Conservation (phyloP, 2,888 invertebrate genomes). For the Drosophila eohydei region DNA sequence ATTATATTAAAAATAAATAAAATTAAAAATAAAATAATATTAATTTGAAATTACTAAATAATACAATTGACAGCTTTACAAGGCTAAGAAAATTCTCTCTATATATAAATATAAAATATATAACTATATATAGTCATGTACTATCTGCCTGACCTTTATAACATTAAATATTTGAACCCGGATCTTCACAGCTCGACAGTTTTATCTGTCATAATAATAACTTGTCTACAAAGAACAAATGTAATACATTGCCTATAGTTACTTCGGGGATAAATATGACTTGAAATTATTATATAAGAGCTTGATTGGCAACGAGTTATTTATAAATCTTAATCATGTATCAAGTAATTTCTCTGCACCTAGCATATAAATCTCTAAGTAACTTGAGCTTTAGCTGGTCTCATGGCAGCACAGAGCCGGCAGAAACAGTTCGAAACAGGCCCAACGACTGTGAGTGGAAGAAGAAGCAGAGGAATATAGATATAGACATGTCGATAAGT, state of each 20-base stretch:
- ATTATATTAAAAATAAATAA: too few relatives aligned
- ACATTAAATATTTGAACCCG: not conserved
- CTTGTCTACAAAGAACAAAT: not conserved
- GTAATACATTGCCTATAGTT: not conserved
- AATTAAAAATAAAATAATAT: too few relatives aligned
- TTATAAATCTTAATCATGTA: slow-evolving; percentile 6
- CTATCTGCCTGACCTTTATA: too few relatives aligned
- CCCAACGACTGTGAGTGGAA: slow-evolving; percentile 16
- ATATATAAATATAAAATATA: too few relatives aligned
- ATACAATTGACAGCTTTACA: too few relatives aligned
- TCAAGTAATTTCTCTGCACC: not conserved
- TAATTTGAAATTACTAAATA: too few relatives aligned
- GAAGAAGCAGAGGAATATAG: slow-evolving; percentile 12
- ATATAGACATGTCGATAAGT: slow-evolving; percentile 46
- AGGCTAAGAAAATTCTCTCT: too few relatives aligned
- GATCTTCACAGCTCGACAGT: not conserved
- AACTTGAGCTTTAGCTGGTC: not conserved
- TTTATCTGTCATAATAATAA: not conserved
- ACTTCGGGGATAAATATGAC: not conserved
- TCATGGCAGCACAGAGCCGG: slow-evolving; percentile 8
- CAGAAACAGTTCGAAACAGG: not conserved
- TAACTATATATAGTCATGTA: too few relatives aligned
- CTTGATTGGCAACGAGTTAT: not conserved
- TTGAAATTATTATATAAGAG: not conserved
- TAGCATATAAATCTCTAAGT: not conserved